Evolutionary conservation across 1,140 invertebrate species (phyloP).

Genomic region (Tyrophagus putrescentiae): DNA sequence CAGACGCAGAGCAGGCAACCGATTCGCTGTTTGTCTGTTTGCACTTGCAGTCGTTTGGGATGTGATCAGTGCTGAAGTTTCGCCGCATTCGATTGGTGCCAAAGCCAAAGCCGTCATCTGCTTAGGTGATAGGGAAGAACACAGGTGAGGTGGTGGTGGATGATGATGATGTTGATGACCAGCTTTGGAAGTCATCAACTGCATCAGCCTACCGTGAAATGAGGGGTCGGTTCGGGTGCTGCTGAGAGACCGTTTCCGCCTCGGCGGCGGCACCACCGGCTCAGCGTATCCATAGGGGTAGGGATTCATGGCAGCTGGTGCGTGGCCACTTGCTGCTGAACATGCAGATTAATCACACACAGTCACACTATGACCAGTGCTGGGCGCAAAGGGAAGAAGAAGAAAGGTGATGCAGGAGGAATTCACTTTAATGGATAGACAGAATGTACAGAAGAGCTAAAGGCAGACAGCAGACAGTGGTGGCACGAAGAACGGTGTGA

Average conservation of each 20-base stretch:
- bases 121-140: neutral
- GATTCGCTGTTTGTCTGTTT: too few relatives aligned
- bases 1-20: too few relatives aligned
- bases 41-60: neutral
- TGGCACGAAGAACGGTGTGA: neutral
- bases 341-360: too few relatives aligned
- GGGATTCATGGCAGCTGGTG: neutral
- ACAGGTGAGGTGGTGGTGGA: conserved; percentile 1
- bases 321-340: too few relatives aligned
- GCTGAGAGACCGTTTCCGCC: conserved; percentile 9
- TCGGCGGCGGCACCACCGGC: neutral
- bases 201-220: too few relatives aligned
- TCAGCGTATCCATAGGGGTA: neutral
- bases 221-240: neutral
- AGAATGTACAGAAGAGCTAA: neutral
- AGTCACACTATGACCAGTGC: neutral
- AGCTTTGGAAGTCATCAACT: too few relatives aligned
- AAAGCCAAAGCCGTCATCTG: conserved; percentile 1
- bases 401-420: neutral
- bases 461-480: neutral
- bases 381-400: neutral
- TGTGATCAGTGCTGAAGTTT: neutral
- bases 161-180: neutral
- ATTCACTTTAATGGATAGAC: neutral
- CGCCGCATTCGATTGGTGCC: neutral